A percentile compares a stretch with the other conserved stretches of the same genome.
Conservation (phyloP, 1,140 invertebrate species). For the Drosophila sp. region DNA sequence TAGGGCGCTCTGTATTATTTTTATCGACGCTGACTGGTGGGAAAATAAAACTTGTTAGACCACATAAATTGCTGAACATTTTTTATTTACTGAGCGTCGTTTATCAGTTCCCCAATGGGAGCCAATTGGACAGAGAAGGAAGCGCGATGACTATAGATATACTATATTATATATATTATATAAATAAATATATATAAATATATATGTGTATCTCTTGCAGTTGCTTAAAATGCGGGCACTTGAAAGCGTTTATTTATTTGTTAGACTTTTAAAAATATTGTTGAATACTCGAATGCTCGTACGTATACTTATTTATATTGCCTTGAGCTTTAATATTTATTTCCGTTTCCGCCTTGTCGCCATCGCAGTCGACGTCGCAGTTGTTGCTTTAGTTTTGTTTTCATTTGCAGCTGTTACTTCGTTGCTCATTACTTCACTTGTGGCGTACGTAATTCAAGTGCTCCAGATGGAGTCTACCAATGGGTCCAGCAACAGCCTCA, state of each 20-base stretch:
- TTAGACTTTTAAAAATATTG: conserved; percentile 76
- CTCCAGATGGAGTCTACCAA: conserved; percentile 38
- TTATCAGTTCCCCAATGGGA: conserved; percentile 64
- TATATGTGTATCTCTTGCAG: conserved; percentile 27
- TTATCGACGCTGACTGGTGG: conserved; percentile 37
- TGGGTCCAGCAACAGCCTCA: background rate
- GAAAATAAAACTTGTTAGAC: conserved; percentile 72
- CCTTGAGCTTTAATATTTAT: conserved; percentile 78
- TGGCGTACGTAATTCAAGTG: conserved; percentile 80
- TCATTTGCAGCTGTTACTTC: conserved; percentile 56
- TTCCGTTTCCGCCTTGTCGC: conserved; percentile 56
- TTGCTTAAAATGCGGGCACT: conserved; percentile 58
- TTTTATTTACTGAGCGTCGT: conserved; percentile 76
- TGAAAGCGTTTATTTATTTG: conserved; percentile 74
- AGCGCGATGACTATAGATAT: conserved; percentile 18
- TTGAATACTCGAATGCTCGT: conserved; percentile 55
- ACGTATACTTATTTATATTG: conserved; percentile 62
- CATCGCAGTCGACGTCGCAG: conserved; percentile 48
- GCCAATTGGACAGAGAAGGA: conserved; percentile 50
- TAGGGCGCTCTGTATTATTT: conserved; percentile 13
- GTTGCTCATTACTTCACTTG: conserved; percentile 77
- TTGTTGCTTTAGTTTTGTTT: conserved; percentile 15
- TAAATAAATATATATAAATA: background rate
- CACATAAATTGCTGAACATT: conserved; percentile 77
- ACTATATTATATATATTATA: too few relatives aligned